Evolutionary conservation across 2,113 vertebrate genomes (phyloP).

Genomic region (Cygnus atratus): DNA sequence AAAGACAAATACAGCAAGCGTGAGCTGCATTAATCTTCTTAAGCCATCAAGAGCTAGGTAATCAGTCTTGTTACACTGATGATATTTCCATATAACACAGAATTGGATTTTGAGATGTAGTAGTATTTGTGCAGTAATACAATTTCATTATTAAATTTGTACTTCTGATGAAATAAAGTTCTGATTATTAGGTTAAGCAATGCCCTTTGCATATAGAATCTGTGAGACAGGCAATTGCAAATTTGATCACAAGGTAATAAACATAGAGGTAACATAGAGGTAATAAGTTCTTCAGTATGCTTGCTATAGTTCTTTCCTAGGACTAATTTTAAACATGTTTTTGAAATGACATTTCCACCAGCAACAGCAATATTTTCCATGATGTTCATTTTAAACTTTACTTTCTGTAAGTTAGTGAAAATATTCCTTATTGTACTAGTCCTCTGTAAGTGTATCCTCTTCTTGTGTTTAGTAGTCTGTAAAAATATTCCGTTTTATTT

Average conservation of each 20-base stretch:
- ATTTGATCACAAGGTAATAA: not conserved
- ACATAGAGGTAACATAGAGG: not conserved
- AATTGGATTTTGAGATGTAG: not conserved
- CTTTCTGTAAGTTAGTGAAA: not conserved
- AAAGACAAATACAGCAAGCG: not conserved
- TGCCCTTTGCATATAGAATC: not conserved
- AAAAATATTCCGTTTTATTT: not conserved
- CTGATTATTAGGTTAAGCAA: not conserved
- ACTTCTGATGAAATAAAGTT: not conserved
- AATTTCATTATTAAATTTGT: not conserved
- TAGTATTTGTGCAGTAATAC: not conserved
- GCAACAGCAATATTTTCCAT: not conserved
- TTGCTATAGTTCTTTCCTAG: not conserved
- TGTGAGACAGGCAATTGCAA: not conserved
- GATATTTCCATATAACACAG: not conserved
- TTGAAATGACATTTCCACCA: not conserved
- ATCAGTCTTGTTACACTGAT: constrained; percentile 22
- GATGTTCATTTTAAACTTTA: not conserved
- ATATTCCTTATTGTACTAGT: not conserved
- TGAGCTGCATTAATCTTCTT: not conserved
- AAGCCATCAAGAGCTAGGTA: constrained; percentile 17
- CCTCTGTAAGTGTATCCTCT: not conserved
- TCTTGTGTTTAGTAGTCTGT: not conserved
- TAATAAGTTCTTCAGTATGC: not conserved
- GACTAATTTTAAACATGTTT: not conserved